phyloP scores from a whole-genome alignment of 2,113 vertebrate genomes.

The Fulica atra region DNA sequence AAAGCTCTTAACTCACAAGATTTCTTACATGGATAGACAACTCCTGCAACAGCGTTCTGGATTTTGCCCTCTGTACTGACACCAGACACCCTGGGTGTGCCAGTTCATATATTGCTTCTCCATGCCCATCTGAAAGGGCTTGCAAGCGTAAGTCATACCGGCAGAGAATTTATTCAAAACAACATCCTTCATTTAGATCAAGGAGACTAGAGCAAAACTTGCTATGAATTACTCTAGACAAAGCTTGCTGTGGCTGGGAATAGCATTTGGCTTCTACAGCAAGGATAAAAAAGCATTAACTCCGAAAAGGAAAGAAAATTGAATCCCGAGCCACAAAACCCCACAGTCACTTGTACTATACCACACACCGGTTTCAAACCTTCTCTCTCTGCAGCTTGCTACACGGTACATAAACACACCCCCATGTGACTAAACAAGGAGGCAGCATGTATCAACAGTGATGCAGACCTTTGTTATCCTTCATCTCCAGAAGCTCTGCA shows the following conservation, averaged over 20 bases:
- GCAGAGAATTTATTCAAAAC: not conserved
- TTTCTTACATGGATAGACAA: not conserved
- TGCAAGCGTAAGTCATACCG: not conserved
- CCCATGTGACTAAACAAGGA: not conserved
- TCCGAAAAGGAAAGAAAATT: not conserved
- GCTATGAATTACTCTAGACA: not conserved
- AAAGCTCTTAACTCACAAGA: not conserved
- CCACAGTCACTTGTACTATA: accelerated
- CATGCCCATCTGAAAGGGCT: not conserved
- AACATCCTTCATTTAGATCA: not conserved
- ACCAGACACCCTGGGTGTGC: not conserved
- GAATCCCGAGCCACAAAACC: not conserved
- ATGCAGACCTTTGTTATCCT: accelerated
- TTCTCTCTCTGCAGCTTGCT: not conserved
- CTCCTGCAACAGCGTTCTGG: not conserved
- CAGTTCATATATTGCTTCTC: not conserved
- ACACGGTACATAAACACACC: not conserved
- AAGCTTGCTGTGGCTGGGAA: not conserved
- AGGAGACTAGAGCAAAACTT: not conserved
- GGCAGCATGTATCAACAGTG: accelerated
- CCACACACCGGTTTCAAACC: not conserved
- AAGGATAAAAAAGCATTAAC: not conserved
- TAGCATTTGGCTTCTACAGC: not conserved
- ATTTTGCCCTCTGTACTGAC: not conserved
- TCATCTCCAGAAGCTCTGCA: not conserved